A percentile compares a stretch with the other conserved stretches of the same genome.
Evolutionary conservation across 2,113 vertebrate genomes (phyloP).

Genomic region (Nyctibius bracteatus): DNA sequence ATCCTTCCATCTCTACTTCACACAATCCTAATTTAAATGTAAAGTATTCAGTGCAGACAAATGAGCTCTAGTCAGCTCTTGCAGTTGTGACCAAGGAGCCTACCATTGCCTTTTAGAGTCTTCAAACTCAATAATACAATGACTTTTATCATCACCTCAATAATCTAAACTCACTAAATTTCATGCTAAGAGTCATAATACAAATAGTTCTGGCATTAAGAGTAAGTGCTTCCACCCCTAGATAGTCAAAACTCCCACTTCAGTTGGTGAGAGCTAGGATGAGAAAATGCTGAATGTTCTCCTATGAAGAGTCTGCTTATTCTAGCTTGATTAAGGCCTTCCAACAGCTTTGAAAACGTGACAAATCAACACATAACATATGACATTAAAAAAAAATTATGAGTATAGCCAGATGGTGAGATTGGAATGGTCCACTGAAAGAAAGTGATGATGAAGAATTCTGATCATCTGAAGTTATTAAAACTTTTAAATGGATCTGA

Average conservation of each 20-base stretch:
- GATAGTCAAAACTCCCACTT: background rate
- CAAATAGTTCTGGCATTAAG: slow-evolving; percentile 11
- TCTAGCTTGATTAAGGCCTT: background rate
- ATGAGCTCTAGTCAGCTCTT: slow-evolving; percentile 27
- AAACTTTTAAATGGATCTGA: background rate
- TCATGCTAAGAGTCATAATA: background rate
- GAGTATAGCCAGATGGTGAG: background rate
- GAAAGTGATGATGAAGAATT: background rate
- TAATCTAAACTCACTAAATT: slow-evolving; percentile 22
- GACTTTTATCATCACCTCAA: slow-evolving; percentile 10
- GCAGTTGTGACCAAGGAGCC: background rate
- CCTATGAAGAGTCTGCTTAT: background rate
- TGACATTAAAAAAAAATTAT: background rate
- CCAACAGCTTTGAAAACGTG: background rate
- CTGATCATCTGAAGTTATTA: background rate
- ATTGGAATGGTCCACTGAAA: background rate
- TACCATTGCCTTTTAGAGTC: slow-evolving; percentile 19
- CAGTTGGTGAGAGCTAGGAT: background rate
- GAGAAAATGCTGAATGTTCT: background rate
- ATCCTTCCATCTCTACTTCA: slow-evolving; percentile 68
- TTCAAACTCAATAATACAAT: slow-evolving; percentile 9
- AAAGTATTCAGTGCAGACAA: slow-evolving; percentile 55
- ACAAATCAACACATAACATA: background rate
- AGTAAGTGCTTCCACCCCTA: background rate
- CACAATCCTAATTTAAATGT: slow-evolving; percentile 68